Evolutionary conservation across 2,113 vertebrate genomes (phyloP).

Genomic region (Pyrgilauda ruficollis): DNA sequence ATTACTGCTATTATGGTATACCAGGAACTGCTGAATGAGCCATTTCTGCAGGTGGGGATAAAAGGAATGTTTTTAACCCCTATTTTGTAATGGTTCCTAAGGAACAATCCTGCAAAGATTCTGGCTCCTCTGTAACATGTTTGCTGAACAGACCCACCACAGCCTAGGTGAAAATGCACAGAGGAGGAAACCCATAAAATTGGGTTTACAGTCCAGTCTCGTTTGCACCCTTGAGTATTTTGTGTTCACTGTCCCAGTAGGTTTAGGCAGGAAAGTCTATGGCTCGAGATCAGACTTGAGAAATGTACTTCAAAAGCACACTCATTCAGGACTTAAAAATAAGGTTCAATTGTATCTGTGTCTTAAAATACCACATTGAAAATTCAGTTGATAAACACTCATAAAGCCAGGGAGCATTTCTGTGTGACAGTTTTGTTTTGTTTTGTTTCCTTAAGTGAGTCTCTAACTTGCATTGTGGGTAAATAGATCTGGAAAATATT

Average conservation of each 20-base stretch:
- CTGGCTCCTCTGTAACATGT: neutral
- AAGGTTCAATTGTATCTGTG: neutral
- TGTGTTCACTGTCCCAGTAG: neutral
- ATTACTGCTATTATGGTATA: neutral
- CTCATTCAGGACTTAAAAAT: neutral
- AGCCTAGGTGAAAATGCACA: neutral
- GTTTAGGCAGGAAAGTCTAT: neutral
- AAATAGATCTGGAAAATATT: neutral
- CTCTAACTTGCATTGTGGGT: neutral
- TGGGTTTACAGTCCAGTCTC: neutral
- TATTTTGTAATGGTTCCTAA: slow-evolving; percentile 22
- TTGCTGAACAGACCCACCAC: neutral
- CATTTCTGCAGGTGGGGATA: slow-evolving; percentile 19
- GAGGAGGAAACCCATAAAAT: neutral
- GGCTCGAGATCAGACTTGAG: neutral
- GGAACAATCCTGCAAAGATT: neutral
- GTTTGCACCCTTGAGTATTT: neutral
- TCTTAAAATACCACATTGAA: neutral
- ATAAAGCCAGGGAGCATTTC: neutral
- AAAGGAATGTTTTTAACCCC: slow-evolving; percentile 16
- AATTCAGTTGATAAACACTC: neutral
- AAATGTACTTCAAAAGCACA: neutral
- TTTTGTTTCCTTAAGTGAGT: neutral
- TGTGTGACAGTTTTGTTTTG: neutral
- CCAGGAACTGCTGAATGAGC: slow-evolving; percentile 48